phyloP scores from a whole-genome alignment of 2,888 invertebrate genomes.

The Rhorus exstirpatorius region DNA sequence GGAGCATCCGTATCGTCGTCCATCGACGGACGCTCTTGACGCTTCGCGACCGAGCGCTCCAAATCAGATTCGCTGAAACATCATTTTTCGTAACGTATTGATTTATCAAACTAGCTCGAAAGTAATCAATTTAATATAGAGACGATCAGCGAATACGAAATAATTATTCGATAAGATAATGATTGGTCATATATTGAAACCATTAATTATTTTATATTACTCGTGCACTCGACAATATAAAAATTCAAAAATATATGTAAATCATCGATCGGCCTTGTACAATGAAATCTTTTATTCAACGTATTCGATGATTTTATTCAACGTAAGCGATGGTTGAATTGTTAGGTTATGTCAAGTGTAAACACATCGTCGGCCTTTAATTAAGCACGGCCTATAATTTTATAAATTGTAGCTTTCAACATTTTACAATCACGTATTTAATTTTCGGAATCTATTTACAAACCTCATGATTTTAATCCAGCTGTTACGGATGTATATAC shows the following conservation, averaged over 20 bases:
- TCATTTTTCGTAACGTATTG: not conserved
- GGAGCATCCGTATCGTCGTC: slow-evolving; percentile 80
- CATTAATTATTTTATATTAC: not conserved
- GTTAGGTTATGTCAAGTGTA: slow-evolving; percentile 65
- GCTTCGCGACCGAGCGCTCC: slow-evolving; percentile 80
- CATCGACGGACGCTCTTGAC: slow-evolving; percentile 76
- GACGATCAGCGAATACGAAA: too few relatives aligned
- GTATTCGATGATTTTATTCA: not conserved
- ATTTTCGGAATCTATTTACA: slow-evolving; percentile 26
- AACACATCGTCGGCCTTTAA: slow-evolving; percentile 54
- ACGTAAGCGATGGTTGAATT: slow-evolving; percentile 29
- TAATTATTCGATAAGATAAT: not conserved
- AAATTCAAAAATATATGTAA: too few relatives aligned
- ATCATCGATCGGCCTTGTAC: not conserved
- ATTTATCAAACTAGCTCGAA: not conserved
- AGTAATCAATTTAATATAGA: not conserved
- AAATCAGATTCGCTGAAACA: slow-evolving; percentile 81
- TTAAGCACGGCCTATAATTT: not conserved
- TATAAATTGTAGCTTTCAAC: not conserved
- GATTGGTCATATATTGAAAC: not conserved
- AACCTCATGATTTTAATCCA: slow-evolving; percentile 65
- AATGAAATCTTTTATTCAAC: not conserved
- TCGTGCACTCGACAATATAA: not conserved
- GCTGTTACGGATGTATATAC: slow-evolving; percentile 39
- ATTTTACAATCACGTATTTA: not conserved